Conservation (phyloP, 1,140 invertebrate genomes). For the Steinernema khuongi region DNA sequence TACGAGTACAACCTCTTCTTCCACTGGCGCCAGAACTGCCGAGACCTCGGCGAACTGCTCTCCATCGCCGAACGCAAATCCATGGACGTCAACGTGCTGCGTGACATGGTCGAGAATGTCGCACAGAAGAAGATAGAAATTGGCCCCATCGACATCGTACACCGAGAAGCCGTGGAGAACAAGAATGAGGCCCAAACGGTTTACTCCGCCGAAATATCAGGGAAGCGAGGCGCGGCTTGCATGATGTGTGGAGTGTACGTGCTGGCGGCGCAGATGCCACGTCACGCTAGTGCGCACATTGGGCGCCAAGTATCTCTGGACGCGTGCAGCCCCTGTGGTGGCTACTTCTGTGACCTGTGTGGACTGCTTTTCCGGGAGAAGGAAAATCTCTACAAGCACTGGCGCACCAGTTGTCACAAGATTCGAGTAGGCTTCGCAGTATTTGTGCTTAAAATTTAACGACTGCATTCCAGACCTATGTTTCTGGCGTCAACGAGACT, state of each 20-base stretch:
- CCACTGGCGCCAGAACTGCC: constrained; percentile 55
- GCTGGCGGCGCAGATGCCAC: constrained; percentile 31
- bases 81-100: constrained; percentile 48
- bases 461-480: neutral
- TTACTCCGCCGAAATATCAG: neutral
- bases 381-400: constrained; percentile 47
- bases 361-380: constrained; percentile 45
- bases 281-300: constrained; percentile 40
- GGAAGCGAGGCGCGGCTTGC: constrained; percentile 28
- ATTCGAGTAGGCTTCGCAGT: constrained; percentile 46
- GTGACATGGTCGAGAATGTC: constrained; percentile 49
- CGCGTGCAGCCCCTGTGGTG: constrained; percentile 25
- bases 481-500: constrained; percentile 29
- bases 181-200: neutral
- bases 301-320: constrained; percentile 22
- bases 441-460: neutral
- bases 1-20: constrained; percentile 57
- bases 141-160: constrained; percentile 41
- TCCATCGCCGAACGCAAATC: constrained; percentile 26
- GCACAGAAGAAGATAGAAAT: constrained; percentile 46
- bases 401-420: constrained; percentile 44
- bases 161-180: neutral
- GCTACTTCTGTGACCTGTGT: constrained; percentile 50
- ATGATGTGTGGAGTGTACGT: constrained; percentile 39
- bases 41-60: constrained; percentile 52